Evolutionary conservation across 2,113 vertebrate genomes (phyloP).

Genomic region (Mystacornis crossleyi): DNA sequence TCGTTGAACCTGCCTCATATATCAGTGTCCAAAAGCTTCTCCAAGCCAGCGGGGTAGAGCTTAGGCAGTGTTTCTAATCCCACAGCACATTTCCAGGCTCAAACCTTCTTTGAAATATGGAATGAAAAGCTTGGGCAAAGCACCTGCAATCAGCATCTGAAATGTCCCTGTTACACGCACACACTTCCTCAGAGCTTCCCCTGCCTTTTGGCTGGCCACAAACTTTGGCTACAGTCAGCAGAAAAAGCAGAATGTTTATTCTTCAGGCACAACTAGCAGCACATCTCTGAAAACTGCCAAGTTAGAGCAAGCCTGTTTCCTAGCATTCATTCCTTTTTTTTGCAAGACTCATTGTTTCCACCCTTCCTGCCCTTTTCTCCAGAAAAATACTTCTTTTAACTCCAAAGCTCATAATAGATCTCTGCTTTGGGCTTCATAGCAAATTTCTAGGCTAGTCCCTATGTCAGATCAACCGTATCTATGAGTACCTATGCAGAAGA

Average conservation of each 20-base stretch:
- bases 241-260: neutral
- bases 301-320: neutral
- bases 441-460: neutral
- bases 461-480: neutral
- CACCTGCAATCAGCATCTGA: neutral
- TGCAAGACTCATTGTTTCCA: neutral
- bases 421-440: neutral
- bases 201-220: neutral
- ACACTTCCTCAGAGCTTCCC: neutral
- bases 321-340: neutral
- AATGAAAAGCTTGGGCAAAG: neutral
- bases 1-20: neutral
- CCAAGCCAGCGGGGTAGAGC: neutral
- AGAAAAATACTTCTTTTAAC: neutral
- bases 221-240: neutral
- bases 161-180: neutral
- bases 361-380: neutral
- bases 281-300: neutral
- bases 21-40: neutral
- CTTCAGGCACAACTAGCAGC: neutral
- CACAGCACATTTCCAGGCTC: neutral
- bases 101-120: neutral
- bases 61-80: neutral
- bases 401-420: neutral
- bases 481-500: neutral